These are phyloP conservation scores for Nicator chloris DNA, from an alignment of 2,113 vertebrate species.

Conservation along the genomic window DNA sequence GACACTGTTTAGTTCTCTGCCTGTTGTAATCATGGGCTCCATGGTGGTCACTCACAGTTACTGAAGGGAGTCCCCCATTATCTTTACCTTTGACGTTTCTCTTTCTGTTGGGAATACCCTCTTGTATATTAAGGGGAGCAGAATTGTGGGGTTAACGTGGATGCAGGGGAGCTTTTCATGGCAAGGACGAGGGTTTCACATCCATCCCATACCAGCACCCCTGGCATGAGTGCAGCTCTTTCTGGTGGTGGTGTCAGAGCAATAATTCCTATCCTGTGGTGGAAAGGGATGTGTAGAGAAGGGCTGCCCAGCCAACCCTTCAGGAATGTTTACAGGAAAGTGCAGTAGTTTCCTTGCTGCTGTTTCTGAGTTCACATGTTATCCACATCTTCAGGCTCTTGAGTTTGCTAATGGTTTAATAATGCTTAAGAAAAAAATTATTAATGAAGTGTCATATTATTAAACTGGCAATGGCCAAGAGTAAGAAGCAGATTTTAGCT, in stretches of 20 bases:
- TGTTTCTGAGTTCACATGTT: neutral
- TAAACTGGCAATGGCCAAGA: neutral
- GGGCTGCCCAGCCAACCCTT: neutral
- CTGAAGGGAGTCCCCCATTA: neutral
- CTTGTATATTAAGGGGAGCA: neutral
- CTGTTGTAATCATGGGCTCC: neutral
- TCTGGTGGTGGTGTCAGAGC: neutral
- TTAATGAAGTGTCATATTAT: neutral
- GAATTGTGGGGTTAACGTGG: neutral
- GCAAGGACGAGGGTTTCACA: neutral
- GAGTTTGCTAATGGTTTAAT: conserved; percentile 21
- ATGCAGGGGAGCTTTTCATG: neutral
- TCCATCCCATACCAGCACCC: neutral
- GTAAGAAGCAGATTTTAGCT: conserved; percentile 6
- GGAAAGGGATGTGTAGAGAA: neutral
- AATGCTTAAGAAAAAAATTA: conserved; percentile 4
- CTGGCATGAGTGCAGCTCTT: neutral
- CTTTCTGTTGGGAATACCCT: neutral
- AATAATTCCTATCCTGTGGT: neutral
- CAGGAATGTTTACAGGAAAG: neutral
- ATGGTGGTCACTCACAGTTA: neutral
- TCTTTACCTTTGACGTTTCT: neutral
- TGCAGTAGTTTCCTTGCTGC: neutral
- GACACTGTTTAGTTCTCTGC: neutral
- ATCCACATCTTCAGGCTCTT: neutral